These are phyloP conservation scores for Calameuta idolon DNA, from an alignment of 2,888 invertebrate genomes.

Conservation along the genomic window DNA sequence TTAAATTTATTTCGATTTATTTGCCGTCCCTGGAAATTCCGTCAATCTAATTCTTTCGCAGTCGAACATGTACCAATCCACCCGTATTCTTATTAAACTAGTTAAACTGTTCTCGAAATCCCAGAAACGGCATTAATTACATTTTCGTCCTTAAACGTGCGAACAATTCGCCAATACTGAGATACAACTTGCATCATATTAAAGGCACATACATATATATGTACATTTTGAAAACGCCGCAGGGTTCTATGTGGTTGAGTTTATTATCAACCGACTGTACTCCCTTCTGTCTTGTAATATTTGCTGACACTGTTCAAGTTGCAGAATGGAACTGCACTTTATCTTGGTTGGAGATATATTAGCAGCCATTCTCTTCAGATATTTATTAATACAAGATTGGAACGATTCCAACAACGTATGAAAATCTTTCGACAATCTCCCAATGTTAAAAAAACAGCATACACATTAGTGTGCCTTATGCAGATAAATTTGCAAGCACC, in stretches of 20 bases:
- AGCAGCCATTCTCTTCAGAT: not conserved
- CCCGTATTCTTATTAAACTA: not conserved
- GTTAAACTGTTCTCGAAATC: not conserved
- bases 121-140: not conserved
- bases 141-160: not conserved
- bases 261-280: not conserved
- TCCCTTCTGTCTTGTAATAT: not conserved
- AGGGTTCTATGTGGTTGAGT: not conserved
- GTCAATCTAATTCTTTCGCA: not conserved
- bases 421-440: not conserved
- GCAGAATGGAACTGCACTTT: not conserved
- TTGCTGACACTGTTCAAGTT: not conserved
- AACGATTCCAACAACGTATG: slow-evolving; percentile 8
- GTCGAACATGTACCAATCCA: not conserved
- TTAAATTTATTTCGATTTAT: not conserved
- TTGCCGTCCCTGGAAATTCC: not conserved
- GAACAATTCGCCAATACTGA: not conserved
- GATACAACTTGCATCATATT: not conserved
- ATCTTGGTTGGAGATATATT: not conserved
- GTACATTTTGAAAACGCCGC: not conserved
- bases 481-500: not conserved
- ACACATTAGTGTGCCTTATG: not conserved
- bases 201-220: not conserved
- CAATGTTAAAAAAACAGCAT: not conserved
- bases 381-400: not conserved